Evolutionary conservation across 2,888 invertebrate genomes (phyloP).

Genomic region (Amiota minor): DNA sequence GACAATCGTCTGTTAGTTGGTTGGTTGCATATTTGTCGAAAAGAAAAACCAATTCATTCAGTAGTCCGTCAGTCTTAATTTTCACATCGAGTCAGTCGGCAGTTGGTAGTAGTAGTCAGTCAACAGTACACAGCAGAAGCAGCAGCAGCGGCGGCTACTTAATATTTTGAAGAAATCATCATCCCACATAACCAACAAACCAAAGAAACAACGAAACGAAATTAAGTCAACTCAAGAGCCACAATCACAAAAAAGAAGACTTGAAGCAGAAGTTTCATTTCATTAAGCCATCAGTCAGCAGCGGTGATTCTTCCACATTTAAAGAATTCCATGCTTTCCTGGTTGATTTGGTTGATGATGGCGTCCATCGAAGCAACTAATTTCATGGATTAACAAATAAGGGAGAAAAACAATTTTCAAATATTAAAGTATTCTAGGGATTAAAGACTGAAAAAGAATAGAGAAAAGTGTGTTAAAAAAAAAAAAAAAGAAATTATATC

Average conservation of each 20-base stretch:
- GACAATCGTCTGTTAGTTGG: constrained; percentile 29
- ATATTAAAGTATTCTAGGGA: not conserved
- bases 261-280: not conserved
- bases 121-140: constrained; percentile 27
- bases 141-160: constrained; percentile 27
- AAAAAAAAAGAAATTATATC: not conserved
- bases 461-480: not conserved
- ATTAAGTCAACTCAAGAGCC: too few species aligned
- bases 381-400: not conserved
- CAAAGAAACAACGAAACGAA: too few species aligned
- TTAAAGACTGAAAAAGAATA: not conserved
- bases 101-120: not conserved
- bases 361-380: not conserved
- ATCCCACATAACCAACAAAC: too few species aligned
- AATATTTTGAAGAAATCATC: too few species aligned
- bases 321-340: too few species aligned
- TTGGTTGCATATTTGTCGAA: constrained; percentile 50
- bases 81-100: constrained; percentile 70
- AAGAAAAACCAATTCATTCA: constrained; percentile 41
- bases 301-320: not conserved
- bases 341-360: not conserved
- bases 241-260: too few species aligned
- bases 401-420: not conserved
- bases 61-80: constrained; percentile 73
- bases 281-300: not conserved